Conservation (phyloP, 2,888 invertebrate species). For the Busseola fusca region DNA sequence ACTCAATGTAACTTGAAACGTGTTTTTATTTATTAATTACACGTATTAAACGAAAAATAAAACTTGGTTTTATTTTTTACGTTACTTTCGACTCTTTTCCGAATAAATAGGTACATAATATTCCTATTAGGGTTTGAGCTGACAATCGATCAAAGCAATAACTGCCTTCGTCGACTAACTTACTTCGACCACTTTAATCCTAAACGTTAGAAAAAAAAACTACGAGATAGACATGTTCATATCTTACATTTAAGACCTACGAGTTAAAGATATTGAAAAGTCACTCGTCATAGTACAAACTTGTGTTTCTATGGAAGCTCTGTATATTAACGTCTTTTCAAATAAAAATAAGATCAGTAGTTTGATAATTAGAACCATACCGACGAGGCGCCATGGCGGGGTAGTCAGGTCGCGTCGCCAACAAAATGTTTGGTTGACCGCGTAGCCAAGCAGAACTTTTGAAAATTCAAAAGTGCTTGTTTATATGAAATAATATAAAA, state of each 20-base stretch:
- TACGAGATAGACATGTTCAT: conserved; percentile 19
- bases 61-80: conserved; percentile 36
- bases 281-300: background rate
- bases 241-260: conserved; percentile 25
- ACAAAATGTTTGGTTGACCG: background rate
- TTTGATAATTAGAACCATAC: background rate
- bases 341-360: no score
- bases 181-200: background rate
- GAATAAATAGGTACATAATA: conserved; percentile 6
- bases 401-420: background rate
- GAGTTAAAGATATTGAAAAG: conserved; percentile 11
- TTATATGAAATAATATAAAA: no score
- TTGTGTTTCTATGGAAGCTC: background rate
- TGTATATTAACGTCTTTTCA: background rate
- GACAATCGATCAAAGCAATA: background rate
- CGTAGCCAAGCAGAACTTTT: background rate
- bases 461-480: no score
- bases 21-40: conserved; percentile 36
- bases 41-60: conserved; percentile 24
- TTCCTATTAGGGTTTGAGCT: conserved; percentile 1
- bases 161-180: background rate
- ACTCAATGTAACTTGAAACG: conserved; percentile 39
- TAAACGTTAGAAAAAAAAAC: conserved; percentile 9
- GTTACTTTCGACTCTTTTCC: conserved; percentile 23
- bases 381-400: background rate